A percentile compares a stretch with the other conserved stretches of the same genome.
These are phyloP conservation scores for Panagrolaimus sp. DNA, from an alignment of 1,140 invertebrate genomes.

Conservation along the genomic window DNA sequence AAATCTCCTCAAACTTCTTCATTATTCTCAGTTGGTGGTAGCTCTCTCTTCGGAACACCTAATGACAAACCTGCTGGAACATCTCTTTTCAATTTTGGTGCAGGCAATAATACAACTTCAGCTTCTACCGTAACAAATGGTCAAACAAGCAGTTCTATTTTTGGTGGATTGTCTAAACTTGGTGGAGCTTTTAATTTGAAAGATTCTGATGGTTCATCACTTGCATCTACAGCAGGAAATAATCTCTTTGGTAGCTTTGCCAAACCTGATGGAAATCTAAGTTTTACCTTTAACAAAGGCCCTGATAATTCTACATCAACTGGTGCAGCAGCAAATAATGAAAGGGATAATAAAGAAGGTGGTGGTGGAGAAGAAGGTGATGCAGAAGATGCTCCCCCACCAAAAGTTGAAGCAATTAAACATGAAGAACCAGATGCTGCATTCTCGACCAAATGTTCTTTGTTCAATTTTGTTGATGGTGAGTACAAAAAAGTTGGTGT, in stretches of 20 bases:
- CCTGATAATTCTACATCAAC: no score
- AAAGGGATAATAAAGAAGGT: no score
- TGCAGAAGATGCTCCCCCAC: not conserved
- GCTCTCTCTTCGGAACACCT: not conserved
- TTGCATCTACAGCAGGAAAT: no score
- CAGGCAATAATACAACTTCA: not conserved
- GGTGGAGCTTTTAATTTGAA: no score
- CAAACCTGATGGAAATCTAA: no score
- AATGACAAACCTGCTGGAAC: not conserved
- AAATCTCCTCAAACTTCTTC: not conserved
- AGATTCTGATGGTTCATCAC: no score
- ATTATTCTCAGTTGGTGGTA: not conserved
- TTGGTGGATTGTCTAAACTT: no score
- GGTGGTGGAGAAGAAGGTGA: not conserved
- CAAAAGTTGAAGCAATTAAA: not conserved
- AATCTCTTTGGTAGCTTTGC: no score
- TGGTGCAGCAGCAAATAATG: not conserved
- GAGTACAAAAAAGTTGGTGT: conserved; percentile 4
- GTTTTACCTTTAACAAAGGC: no score
- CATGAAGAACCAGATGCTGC: not conserved
- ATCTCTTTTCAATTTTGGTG: not conserved
- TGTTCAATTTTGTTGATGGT: not conserved
- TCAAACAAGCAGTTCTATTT: no score
- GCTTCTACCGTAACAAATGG: no score
- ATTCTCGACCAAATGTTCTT: not conserved